Conservation (phyloP, 1,140 invertebrate genomes). For the Chelonus insularis region DNA sequence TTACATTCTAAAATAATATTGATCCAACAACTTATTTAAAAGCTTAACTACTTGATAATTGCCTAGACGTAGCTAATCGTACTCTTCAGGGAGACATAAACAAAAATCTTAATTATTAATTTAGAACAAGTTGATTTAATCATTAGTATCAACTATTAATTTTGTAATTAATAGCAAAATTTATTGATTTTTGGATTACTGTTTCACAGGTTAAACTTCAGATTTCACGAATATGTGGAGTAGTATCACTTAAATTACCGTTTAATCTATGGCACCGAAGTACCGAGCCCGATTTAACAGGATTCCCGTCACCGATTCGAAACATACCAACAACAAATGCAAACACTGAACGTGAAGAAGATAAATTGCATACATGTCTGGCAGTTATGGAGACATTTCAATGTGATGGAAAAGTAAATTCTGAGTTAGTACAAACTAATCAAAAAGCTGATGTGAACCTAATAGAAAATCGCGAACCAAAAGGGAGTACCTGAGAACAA, state of each 20-base stretch:
- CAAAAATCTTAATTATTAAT: too few species aligned
- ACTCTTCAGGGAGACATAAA: too few species aligned
- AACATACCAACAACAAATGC: conserved; percentile 29
- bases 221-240: conserved; percentile 77
- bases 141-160: too few species aligned
- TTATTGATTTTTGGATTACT: too few species aligned
- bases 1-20: too few species aligned
- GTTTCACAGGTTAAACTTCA: conserved; percentile 68
- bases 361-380: conserved; percentile 12
- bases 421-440: conserved; percentile 11
- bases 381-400: conserved; percentile 15
- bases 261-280: conserved; percentile 72
- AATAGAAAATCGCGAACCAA: conserved; percentile 45
- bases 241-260: conserved; percentile 77
- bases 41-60: too few species aligned
- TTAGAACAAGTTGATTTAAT: too few species aligned
- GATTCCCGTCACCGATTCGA: conserved; percentile 38
- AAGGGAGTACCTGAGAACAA: conserved; percentile 49
- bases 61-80: too few species aligned
- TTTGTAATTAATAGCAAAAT: too few species aligned
- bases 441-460: conserved; percentile 45
- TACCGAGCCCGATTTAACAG: conserved; percentile 48
- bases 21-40: too few species aligned
- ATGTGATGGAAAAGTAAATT: background rate
- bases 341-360: conserved; percentile 22